Evolutionary conservation across 2,113 vertebrate genomes (phyloP).

Genomic region (Chascanopsetta lugubris): DNA sequence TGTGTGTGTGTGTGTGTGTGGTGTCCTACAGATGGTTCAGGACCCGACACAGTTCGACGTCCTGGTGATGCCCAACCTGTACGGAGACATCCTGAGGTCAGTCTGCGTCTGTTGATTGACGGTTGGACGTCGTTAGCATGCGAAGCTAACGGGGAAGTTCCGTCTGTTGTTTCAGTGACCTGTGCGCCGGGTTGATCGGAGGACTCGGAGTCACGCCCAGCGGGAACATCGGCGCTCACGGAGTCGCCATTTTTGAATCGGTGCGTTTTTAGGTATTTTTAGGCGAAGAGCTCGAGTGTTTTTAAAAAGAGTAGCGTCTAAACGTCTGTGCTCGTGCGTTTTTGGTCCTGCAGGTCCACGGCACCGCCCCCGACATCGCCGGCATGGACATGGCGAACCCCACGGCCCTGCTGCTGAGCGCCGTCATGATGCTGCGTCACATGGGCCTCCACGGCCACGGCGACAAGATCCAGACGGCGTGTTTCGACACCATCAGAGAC

Average conservation of each 20-base stretch:
- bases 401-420: slow-evolving; percentile 93
- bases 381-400: slow-evolving; percentile 95
- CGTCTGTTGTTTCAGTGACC: slow-evolving; percentile 82
- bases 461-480: slow-evolving; percentile 87
- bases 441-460: slow-evolving; percentile 87
- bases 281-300: neutral
- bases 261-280: slow-evolving; percentile 72
- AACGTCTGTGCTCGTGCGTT: neutral
- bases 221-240: slow-evolving; percentile 95
- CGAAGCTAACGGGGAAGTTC: neutral
- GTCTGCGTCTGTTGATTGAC: slow-evolving; percentile 29
- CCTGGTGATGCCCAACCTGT: slow-evolving; percentile 96
- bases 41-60: slow-evolving; percentile 95
- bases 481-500: slow-evolving; percentile 91
- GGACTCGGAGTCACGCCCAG: slow-evolving; percentile 96
- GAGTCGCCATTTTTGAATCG: slow-evolving; percentile 96
- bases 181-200: slow-evolving; percentile 94
- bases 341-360: slow-evolving; percentile 85
- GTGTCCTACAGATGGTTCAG: slow-evolving; percentile 92
- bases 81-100: slow-evolving; percentile 95
- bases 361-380: slow-evolving; percentile 94
- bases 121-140: neutral
- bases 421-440: slow-evolving; percentile 95
- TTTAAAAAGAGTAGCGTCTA: too few species aligned
- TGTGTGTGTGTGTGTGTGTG: too few species aligned